A percentile compares a stretch with the other conserved stretches of the same genome.
These are phyloP conservation scores for Lithophane ornitopus DNA, from an alignment of 2,888 invertebrate species.

Conservation along the genomic window DNA sequence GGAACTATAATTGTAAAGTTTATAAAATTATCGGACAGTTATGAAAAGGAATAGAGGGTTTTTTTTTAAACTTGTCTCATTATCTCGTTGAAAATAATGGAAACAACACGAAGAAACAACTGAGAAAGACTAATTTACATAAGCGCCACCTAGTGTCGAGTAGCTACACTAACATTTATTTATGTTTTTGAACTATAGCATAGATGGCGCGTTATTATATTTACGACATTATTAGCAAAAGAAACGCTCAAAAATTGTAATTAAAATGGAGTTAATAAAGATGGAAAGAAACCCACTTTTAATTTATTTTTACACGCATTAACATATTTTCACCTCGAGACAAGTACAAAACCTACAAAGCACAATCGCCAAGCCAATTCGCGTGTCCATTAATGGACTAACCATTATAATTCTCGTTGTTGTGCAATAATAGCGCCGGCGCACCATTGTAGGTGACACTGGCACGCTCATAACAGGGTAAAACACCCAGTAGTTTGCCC, in stretches of 20 bases:
- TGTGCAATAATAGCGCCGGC: slow-evolving; percentile 56
- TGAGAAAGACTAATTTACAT: no score
- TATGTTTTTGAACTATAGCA: fast-evolving
- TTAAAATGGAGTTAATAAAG: not conserved
- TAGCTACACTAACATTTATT: slow-evolving; percentile 27
- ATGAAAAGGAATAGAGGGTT: not conserved
- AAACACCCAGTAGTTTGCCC: not conserved
- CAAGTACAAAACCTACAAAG: not conserved
- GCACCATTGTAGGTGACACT: slow-evolving; percentile 57
- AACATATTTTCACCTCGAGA: not conserved
- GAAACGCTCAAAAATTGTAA: not conserved
- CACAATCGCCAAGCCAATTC: slow-evolving; percentile 17
- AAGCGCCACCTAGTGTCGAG: slow-evolving; percentile 42
- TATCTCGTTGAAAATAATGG: not conserved
- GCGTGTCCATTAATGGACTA: slow-evolving; percentile 53
- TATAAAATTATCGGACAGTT: not conserved
- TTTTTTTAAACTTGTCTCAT: not conserved
- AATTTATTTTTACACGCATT: not conserved
- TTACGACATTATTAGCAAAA: not conserved
- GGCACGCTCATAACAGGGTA: slow-evolving; percentile 31
- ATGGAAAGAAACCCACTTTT: not conserved
- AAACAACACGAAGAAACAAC: no score
- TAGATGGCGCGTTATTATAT: slow-evolving; percentile 44
- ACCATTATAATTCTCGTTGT: slow-evolving; percentile 61
- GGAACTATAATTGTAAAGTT: not conserved